Percentiles rank a stretch among this genome's conserved stretches.
phyloP scores from a whole-genome alignment of 1,140 invertebrate species.

The Megalopta genalis region DNA sequence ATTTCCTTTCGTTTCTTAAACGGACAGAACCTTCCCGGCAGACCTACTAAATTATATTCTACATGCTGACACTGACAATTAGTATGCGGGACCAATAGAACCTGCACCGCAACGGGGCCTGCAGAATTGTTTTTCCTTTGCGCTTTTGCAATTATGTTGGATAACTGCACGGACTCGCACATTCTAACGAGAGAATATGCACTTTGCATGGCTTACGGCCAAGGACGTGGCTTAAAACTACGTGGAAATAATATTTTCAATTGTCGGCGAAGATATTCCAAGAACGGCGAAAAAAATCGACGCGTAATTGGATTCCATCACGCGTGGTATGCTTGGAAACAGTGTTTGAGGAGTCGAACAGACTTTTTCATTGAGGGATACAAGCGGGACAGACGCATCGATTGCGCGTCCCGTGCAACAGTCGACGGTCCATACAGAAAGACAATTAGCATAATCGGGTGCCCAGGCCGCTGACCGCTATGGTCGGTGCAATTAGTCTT shows the following conservation, averaged over 20 bases:
- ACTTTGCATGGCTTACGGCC: background rate
- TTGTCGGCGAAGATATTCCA: background rate
- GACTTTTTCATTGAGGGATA: background rate
- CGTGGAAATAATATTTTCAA: background rate
- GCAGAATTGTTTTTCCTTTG: constrained; percentile 17
- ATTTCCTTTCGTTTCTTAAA: too few species aligned
- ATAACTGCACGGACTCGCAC: constrained; percentile 2
- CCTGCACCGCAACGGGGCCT: background rate
- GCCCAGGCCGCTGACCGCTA: background rate
- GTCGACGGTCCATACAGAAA: background rate
- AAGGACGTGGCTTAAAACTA: background rate
- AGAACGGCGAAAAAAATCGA: background rate
- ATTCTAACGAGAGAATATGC: background rate
- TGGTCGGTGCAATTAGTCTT: background rate
- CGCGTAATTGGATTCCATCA: background rate
- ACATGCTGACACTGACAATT: background rate
- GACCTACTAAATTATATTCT: constrained; percentile 26
- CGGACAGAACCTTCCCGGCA: too few species aligned
- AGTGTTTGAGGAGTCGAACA: too few species aligned
- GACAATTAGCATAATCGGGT: background rate
- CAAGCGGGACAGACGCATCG: too few species aligned
- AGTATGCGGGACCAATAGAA: constrained; percentile 5
- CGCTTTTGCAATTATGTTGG: constrained; percentile 20
- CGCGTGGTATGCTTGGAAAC: background rate
- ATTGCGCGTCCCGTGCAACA: too few species aligned